Evolutionary conservation across 2,888 invertebrate genomes (phyloP).

Genomic region (Girardia tigrina): DNA sequence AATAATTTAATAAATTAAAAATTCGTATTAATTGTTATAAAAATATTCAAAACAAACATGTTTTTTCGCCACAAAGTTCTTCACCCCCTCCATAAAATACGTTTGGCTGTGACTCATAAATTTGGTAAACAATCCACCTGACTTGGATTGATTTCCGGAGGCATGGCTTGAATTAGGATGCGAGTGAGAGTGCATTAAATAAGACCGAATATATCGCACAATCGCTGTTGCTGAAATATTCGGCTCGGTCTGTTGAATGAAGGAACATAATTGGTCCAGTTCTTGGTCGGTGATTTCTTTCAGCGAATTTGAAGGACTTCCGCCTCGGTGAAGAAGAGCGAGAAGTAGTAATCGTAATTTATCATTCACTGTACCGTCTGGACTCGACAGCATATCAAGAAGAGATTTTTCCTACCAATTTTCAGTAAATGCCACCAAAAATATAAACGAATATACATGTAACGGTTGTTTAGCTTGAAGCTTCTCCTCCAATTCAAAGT

Average conservation of each 20-base stretch:
- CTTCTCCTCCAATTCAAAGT: slow-evolving; percentile 93
- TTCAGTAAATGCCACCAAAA: neutral
- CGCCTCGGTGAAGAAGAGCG: slow-evolving; percentile 58
- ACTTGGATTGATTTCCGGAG: neutral
- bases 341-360: slow-evolving; percentile 83
- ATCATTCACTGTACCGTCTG: slow-evolving; percentile 73
- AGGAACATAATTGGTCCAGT: neutral
- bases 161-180: neutral
- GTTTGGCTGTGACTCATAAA: slow-evolving; percentile 79
- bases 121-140: slow-evolving; percentile 73
- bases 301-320: neutral
- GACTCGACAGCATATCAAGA: slow-evolving; percentile 72
- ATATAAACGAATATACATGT: slow-evolving; percentile 24
- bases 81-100: slow-evolving; percentile 88
- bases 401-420: slow-evolving; percentile 60
- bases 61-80: slow-evolving; percentile 91
- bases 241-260: neutral
- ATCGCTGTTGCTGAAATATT: neutral
- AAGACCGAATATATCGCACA: neutral
- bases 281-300: neutral
- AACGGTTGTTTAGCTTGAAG: slow-evolving; percentile 60
- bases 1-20: too few species aligned
- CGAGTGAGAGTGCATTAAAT: neutral
- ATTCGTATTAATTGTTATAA: too few species aligned
- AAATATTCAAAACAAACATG: too few species aligned